A percentile compares a stretch with the other conserved stretches of the same genome.
These are phyloP conservation scores for Perca fluviatilis DNA, from an alignment of 2,113 vertebrate species.

Conservation along the genomic window DNA sequence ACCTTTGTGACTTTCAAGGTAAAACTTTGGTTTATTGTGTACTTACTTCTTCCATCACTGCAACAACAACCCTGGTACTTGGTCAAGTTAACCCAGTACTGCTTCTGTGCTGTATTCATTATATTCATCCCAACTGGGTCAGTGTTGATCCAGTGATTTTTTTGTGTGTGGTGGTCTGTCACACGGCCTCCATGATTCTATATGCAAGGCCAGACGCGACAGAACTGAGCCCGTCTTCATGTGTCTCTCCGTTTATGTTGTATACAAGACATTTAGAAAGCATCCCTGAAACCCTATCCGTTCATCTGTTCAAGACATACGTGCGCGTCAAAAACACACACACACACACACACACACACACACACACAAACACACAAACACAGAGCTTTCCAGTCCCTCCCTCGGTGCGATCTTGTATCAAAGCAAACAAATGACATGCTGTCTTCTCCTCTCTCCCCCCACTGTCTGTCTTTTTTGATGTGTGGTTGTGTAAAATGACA, in stretches of 20 bases:
- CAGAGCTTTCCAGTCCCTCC: slow-evolving; percentile 62
- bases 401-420: slow-evolving; percentile 86
- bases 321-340: slow-evolving; percentile 37
- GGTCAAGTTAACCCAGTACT: background rate
- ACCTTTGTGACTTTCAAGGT: background rate
- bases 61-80: background rate
- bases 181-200: slow-evolving; percentile 7
- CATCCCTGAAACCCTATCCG: slow-evolving; percentile 42
- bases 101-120: background rate
- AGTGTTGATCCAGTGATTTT: background rate
- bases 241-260: slow-evolving; percentile 26
- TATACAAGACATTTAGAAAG: slow-evolving; percentile 42
- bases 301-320: slow-evolving; percentile 44
- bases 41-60: background rate
- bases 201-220: slow-evolving; percentile 10
- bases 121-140: background rate
- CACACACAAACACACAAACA: slow-evolving; percentile 42
- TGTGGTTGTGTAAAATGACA: slow-evolving; percentile 86
- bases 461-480: slow-evolving; percentile 84
- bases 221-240: slow-evolving; percentile 37
- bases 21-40: background rate
- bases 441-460: slow-evolving; percentile 73
- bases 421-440: slow-evolving; percentile 88
- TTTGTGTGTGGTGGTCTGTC: background rate
- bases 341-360: slow-evolving; percentile 33